These are phyloP conservation scores for Oncorhynchus kisutch DNA, from an alignment of 2,113 vertebrate genomes.

Conservation along the genomic window DNA sequence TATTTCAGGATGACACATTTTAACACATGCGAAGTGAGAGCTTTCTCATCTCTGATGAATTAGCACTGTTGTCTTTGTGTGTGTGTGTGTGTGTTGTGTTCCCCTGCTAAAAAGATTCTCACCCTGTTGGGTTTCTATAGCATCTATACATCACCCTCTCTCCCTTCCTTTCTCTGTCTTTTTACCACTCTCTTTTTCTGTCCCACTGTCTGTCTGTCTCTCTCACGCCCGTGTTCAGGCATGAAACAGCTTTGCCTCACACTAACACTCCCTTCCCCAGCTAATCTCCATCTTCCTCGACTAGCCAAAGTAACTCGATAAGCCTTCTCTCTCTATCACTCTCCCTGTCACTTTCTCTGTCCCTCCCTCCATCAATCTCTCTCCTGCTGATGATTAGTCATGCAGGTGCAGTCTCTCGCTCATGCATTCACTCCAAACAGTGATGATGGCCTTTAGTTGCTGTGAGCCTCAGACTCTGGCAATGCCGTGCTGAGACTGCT, in stretches of 20 bases:
- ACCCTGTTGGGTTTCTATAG: no score
- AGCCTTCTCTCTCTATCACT: neutral
- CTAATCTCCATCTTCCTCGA: constrained; percentile 4
- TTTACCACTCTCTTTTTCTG: neutral
- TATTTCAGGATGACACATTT: neutral
- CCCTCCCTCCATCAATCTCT: neutral
- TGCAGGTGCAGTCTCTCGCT: constrained; percentile 28
- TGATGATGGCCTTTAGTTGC: constrained; percentile 55
- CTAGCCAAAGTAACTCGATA: neutral
- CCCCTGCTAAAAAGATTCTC: no score
- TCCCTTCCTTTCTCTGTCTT: neutral
- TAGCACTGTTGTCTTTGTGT: no score
- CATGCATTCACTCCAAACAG: constrained; percentile 40
- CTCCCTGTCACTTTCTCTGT: neutral
- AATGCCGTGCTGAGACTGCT: constrained; percentile 31
- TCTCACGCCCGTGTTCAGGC: no score
- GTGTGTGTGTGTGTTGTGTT: no score
- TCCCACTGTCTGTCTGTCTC: neutral
- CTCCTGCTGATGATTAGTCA: constrained; percentile 33
- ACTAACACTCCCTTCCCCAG: no score
- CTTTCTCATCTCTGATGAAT: neutral
- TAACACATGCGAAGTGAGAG: neutral
- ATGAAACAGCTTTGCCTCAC: neutral
- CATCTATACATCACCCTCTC: neutral
- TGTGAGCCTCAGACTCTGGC: constrained; percentile 32